Base-by-base conservation (phyloP, 2,797 vertebrate genomes). In the Diglossa cyanea region DNA sequence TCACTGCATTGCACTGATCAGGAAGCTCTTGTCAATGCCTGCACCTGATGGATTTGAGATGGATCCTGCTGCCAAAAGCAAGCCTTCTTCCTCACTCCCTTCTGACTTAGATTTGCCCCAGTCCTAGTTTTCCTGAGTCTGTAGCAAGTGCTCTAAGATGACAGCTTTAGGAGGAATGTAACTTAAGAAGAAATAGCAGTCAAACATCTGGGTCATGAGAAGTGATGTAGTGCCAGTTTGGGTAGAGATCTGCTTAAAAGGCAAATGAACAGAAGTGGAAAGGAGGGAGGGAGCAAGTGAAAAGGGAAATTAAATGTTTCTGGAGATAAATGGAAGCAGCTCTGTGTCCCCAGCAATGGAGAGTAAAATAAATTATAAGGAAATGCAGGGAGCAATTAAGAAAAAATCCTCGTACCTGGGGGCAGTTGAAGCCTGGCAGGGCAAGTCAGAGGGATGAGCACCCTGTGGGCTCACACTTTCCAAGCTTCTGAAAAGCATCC, bases 21-120 rank as follows among this genome's bases (percentile, higher is more conserved):
- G 33, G 58, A 85, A 40, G 28, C 21, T 21, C 44, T 66, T 84
- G 50, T 28, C 24, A 42, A 55, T 50, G 25, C 19, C 40, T 28
- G 8, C 16, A n/a, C 17, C 7, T 0, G 0, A 28, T 18, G 30
- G 39, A 39, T 6, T 6, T 0, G 4, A 45, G 45, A 4, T 14
- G 13, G 21, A 39, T 40, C 15, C 17, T 44, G 33, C 60, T 55
- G 21, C 25, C 33, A 25, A 45, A 35, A 35, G 7, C 9, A 14
- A 55, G 31, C 21, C 9, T 23, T 33, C 26, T 23, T 16, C 15
- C 30, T 48, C 1, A 0, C 33, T 53, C 6, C 28, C 9, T 71
- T 51, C 23, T 9, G 21, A 6, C 31, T 45, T 47, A 20, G 55
- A 33, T 26, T 51, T 50, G 4, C 13, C 24, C 16, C 35, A 39